Evolutionary conservation across 92 coral and sea anemone species (phyloP), one percentile per base, ranked within the genome.

Genomic region (Desmophyllum pertusum): DNA sequence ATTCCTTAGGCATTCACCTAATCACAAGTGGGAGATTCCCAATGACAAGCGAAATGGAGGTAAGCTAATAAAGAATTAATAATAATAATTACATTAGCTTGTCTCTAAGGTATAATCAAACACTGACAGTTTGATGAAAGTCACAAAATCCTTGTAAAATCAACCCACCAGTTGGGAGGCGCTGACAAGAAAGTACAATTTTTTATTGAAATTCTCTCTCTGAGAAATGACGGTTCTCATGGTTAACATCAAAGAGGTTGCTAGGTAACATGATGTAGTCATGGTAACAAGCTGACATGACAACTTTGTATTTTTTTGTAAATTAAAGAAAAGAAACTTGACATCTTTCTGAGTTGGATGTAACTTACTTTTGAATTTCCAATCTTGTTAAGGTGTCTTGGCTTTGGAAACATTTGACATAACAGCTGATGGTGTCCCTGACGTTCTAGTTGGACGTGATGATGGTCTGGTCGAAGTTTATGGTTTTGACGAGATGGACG

Each of bases 401-500:
- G 95, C 99, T 35, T 86, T 96, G 70, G 96, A 94, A 73, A 96
- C 93, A n/a, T 96, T 88, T 87, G 99, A 96, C 73, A 94, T 96
- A 25, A 96, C 99, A 31, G 97, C 99, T 25, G 99, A 96, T 85
- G 99, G 99, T 65, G 88, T 94, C 9, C 93, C 99, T 42, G 99
- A 96, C 83, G 89, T 96, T 50, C 84, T 96, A 46, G 80, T 96
- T 78, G 99, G 99, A 23, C 94, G 99, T 23, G 99, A 96, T 82
- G 99, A 96, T 89, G 99, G 99, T 37, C 83, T 93, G 50, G 93
- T 96, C 36, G 93, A 96, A 61, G 92, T 96, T 69, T 96, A 84
- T 85, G 98, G 99, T 23, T 94, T 96, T 88, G 99, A 96, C 81
- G 99, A 96, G 76, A 91, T 92, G 95, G 99, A 96, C 70, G 98